Evolutionary conservation across 2,888 invertebrate genomes (phyloP).

Genomic region (Macropis europaea): DNA sequence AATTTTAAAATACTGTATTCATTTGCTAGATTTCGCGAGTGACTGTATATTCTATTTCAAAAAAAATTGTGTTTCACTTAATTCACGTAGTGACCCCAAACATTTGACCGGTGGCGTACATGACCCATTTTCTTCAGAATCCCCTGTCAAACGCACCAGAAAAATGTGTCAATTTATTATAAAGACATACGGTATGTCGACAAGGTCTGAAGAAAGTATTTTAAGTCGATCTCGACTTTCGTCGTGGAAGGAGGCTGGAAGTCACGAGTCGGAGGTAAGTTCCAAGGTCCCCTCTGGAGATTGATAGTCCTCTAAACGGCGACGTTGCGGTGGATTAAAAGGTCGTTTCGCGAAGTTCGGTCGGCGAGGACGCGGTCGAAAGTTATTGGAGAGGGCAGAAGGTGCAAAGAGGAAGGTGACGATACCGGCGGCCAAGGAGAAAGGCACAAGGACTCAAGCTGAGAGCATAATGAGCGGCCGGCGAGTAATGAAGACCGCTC

Average conservation of each 20-base stretch:
- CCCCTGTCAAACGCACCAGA: too few species aligned
- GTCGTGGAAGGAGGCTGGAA: not conserved
- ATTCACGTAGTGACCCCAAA: too few species aligned
- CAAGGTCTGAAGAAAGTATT: not conserved
- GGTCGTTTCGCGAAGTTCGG: constrained; percentile 15
- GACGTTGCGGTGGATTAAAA: constrained; percentile 18
- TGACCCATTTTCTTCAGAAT: too few species aligned
- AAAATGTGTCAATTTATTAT: too few species aligned
- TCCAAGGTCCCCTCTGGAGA: not conserved
- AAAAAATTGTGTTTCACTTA: too few species aligned
- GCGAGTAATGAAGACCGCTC: constrained; percentile 75
- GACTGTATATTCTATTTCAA: too few species aligned
- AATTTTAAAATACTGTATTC: too few species aligned
- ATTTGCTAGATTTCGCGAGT: too few species aligned
- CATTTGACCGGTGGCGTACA: too few species aligned
- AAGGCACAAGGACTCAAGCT: constrained; percentile 66
- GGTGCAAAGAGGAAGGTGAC: constrained; percentile 34
- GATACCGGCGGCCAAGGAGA: constrained; percentile 25
- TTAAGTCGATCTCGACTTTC: not conserved
- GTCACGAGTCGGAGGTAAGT: not conserved
- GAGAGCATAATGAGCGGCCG: constrained; percentile 73
- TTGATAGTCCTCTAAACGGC: constrained; percentile 11
- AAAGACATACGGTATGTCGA: too few species aligned
- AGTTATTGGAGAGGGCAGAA: not conserved
- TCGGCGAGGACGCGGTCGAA: not conserved